Conservation (phyloP, 2,888 invertebrate genomes). For the Nemoura dubitans region DNA sequence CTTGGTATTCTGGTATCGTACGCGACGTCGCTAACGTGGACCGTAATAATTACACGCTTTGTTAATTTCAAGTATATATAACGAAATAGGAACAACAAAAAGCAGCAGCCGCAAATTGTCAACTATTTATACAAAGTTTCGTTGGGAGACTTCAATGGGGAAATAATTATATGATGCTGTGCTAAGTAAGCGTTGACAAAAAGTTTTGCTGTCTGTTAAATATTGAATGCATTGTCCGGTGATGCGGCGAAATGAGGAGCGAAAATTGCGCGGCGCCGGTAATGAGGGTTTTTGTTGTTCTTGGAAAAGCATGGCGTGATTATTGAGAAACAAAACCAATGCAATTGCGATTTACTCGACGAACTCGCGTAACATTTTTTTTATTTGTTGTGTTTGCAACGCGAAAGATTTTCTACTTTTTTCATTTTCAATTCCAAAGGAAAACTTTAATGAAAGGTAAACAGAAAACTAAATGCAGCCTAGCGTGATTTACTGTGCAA, state of each 20-base stretch:
- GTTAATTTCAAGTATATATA: conserved; percentile 38
- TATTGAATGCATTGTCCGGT: not conserved
- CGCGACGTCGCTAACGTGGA: conserved; percentile 31
- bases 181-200: not conserved
- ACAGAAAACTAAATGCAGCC: not conserved
- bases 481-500: not conserved
- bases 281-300: not conserved
- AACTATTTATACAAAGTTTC: conserved; percentile 32
- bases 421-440: not conserved
- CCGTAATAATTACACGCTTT: conserved; percentile 44
- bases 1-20: conserved; percentile 39
- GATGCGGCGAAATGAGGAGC: not conserved
- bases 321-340: not conserved
- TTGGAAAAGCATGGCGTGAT: not conserved
- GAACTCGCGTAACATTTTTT: not conserved
- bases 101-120: conserved; percentile 33
- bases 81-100: conserved; percentile 22
- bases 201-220: not conserved
- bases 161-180: conserved; percentile 29
- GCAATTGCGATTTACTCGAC: not conserved
- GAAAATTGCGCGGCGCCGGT: not conserved
- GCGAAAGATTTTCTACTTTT: not conserved
- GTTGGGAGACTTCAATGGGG: conserved; percentile 29
- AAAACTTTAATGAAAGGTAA: conserved; percentile 1
- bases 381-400: not conserved